These are phyloP conservation scores for Telmatochromis brachygnathus DNA, from an alignment of 2,113 vertebrate species.

Conservation along the genomic window DNA sequence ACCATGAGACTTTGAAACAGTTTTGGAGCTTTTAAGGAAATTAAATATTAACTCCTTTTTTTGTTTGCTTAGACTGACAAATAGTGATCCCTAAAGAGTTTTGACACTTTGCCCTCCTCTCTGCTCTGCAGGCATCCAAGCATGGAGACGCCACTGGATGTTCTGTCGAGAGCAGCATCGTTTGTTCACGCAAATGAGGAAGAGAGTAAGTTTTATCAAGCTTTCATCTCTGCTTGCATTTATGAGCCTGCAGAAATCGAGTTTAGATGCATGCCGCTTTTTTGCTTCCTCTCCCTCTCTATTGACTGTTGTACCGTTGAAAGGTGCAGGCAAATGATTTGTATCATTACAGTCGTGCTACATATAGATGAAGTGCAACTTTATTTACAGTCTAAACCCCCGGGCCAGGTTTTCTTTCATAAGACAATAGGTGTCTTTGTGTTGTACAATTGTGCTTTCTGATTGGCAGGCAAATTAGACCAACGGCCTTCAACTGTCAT, in stretches of 20 bases:
- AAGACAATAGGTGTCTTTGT: slow-evolving; percentile 49
- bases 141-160: slow-evolving; percentile 98
- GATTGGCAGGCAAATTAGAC: slow-evolving; percentile 52
- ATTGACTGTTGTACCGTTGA: neutral
- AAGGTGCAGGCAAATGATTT: neutral
- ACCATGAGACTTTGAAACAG: neutral
- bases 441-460: neutral
- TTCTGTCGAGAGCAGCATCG: slow-evolving; percentile 95
- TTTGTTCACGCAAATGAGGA: slow-evolving; percentile 94
- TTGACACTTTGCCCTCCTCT: neutral
- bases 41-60: neutral
- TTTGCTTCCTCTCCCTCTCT: neutral
- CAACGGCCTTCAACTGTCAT: slow-evolving; percentile 42
- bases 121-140: slow-evolving; percentile 59
- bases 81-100: neutral
- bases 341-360: neutral
- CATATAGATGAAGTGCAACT: slow-evolving; percentile 4
- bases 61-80: neutral
- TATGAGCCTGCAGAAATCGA: neutral
- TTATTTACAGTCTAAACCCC: neutral
- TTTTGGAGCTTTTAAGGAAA: neutral
- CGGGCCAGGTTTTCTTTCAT: neutral
- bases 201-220: slow-evolving; percentile 81
- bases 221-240: neutral
- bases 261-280: neutral